A percentile compares a stretch with the other conserved stretches of the same genome.
Evolutionary conservation across 2,113 vertebrate genomes (phyloP).

Genomic region (Phalacrocorax aristotelis): DNA sequence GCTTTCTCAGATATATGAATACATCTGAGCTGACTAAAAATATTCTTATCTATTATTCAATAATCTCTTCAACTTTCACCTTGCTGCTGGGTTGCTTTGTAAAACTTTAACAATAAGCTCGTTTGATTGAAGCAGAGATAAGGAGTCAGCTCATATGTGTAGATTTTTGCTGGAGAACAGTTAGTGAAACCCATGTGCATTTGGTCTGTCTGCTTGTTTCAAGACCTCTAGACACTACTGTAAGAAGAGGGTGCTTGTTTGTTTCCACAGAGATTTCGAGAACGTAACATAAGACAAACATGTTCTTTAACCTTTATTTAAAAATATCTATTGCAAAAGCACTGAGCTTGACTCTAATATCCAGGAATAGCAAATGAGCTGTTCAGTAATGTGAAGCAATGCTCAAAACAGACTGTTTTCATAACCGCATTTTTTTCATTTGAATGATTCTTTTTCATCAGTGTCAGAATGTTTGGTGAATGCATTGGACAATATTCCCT

Average conservation of each 20-base stretch:
- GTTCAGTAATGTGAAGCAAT: background rate
- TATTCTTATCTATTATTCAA: constrained; percentile 56
- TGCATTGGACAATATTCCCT: background rate
- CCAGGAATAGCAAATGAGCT: background rate
- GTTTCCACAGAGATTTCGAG: constrained; percentile 2
- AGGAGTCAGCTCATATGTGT: background rate
- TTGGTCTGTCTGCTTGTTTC: background rate
- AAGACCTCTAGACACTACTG: background rate
- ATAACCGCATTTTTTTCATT: background rate
- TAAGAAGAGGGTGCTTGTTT: background rate
- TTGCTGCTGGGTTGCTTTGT: constrained; percentile 57
- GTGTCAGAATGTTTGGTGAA: background rate
- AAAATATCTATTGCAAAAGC: constrained; percentile 19
- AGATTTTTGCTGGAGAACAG: background rate
- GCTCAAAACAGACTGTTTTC: background rate
- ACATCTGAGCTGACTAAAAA: constrained; percentile 45
- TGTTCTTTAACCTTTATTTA: constrained; percentile 41
- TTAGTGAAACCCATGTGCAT: background rate
- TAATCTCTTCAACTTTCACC: constrained; percentile 43
- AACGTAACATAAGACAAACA: background rate
- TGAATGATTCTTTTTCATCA: background rate
- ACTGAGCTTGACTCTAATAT: background rate
- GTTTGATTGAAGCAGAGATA: constrained; percentile 49
- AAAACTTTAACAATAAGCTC: constrained; percentile 44
- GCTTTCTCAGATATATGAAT: background rate